A percentile compares a stretch with the other conserved stretches of the same genome.
Conservation (phyloP, 2,113 vertebrate genomes). For the Dipodomys stephensi region DNA sequence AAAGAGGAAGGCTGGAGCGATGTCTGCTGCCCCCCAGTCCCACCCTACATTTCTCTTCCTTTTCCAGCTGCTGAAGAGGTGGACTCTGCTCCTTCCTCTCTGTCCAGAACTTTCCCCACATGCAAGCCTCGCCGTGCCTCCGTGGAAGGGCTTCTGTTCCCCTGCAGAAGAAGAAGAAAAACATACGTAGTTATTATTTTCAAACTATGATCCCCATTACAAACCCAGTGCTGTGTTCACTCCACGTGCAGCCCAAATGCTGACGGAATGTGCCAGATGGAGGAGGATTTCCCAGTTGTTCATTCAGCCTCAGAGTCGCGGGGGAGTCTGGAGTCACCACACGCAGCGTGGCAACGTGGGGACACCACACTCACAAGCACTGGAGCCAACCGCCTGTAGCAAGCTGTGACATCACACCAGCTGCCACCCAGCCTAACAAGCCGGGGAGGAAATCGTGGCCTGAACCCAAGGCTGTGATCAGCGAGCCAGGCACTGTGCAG, state of each 20-base stretch:
- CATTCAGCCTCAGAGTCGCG: background rate
- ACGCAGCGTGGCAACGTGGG: rapidly evolving
- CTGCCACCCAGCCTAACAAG: background rate
- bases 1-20: background rate
- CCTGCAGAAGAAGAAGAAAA: conserved; percentile 55
- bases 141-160: background rate
- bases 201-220: conserved; percentile 37
- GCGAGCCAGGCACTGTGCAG: background rate
- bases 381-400: background rate
- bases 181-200: conserved; percentile 35
- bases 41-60: background rate
- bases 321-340: conserved; percentile 25
- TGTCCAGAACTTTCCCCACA: background rate
- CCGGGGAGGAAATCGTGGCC: background rate
- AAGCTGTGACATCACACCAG: conserved; percentile 68
- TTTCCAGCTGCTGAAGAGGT: background rate
- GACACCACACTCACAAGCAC: background rate
- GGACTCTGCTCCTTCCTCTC: background rate
- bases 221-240: background rate
- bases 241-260: background rate
- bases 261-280: background rate
- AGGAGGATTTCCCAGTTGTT: conserved; percentile 47
- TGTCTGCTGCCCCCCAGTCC: background rate
- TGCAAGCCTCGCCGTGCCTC: background rate
- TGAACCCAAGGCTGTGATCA: background rate